These are phyloP conservation scores for Pedionomus torquatus DNA, from an alignment of 2,113 vertebrate genomes.

Conservation along the genomic window DNA sequence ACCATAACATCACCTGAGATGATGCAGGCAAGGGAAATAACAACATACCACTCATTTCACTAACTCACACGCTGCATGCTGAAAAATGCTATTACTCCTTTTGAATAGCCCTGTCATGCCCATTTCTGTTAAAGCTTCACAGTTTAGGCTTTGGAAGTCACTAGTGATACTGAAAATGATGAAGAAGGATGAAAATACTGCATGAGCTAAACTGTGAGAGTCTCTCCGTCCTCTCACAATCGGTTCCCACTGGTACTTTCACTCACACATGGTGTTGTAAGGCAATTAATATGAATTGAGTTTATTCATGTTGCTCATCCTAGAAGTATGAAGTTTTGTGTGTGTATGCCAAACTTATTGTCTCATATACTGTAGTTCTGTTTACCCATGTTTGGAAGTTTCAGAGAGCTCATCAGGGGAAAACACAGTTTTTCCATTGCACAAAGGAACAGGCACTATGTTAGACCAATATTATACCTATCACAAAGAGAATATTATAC, in stretches of 20 bases:
- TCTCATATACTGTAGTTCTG: neutral
- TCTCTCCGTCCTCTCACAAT: neutral
- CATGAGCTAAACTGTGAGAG: neutral
- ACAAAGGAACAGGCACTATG: neutral
- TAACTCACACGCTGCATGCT: neutral
- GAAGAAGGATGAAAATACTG: neutral
- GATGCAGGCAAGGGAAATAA: slow-evolving; percentile 40
- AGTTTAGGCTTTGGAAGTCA: neutral
- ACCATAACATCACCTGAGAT: slow-evolving; percentile 25
- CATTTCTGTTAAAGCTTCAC: neutral
- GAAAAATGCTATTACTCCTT: slow-evolving; percentile 1
- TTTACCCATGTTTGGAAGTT: slow-evolving; percentile 59
- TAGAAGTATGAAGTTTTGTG: slow-evolving; percentile 43
- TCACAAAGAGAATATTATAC: neutral
- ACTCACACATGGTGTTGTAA: neutral
- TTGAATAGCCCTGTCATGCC: slow-evolving; percentile 6
- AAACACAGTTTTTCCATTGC: neutral
- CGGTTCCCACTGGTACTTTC: neutral
- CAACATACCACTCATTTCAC: slow-evolving; percentile 15
- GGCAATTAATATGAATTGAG: slow-evolving; percentile 5
- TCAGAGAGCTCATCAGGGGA: neutral
- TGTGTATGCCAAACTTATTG: slow-evolving; percentile 48
- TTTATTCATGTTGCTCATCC: slow-evolving; percentile 42
- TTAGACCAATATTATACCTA: neutral
- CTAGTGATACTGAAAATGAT: neutral